A percentile compares a stretch with the other conserved stretches of the same genome.
These are phyloP conservation scores for Drosophila acutilabella DNA, from an alignment of 2,888 invertebrate genomes.

Conservation along the genomic window DNA sequence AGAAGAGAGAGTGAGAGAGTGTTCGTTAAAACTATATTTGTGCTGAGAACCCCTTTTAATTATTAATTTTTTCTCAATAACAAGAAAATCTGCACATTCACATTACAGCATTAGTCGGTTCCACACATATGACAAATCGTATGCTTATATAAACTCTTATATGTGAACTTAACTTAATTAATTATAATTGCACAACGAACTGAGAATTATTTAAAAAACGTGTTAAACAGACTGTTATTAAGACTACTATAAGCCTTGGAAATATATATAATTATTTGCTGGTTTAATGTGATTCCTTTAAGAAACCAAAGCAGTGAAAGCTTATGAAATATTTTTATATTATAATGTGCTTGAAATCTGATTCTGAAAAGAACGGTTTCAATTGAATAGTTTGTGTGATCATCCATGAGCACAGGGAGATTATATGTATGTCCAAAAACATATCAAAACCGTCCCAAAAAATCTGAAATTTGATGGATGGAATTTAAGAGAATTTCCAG, in stretches of 20 bases:
- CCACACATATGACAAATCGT: slow-evolving; percentile 50
- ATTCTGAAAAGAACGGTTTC: no score
- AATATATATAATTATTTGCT: no score
- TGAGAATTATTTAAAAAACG: slow-evolving; percentile 32
- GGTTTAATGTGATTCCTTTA: no score
- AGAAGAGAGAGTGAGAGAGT: no score
- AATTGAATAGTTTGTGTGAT: no score
- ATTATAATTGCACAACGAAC: slow-evolving; percentile 15
- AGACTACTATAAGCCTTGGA: slow-evolving; percentile 1
- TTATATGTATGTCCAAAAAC: no score
- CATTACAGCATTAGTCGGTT: slow-evolving; percentile 31
- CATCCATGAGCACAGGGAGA: no score
- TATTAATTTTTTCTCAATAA: slow-evolving; percentile 40
- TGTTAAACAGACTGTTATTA: slow-evolving; percentile 31
- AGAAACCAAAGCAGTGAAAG: background rate
- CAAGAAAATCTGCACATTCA: slow-evolving; percentile 44
- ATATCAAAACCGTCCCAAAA: no score
- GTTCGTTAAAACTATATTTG: background rate
- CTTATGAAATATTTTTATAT: no score
- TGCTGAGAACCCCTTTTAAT: background rate
- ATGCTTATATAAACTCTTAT: slow-evolving; percentile 29
- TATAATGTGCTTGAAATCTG: no score
- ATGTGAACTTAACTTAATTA: slow-evolving; percentile 4
- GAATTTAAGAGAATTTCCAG: slow-evolving; percentile 55
- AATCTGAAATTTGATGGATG: no score